Percentiles rank a stretch among this genome's conserved stretches.
These are phyloP conservation scores for Xanthorhoe designata DNA, from an alignment of 2,888 invertebrate genomes.

Conservation along the genomic window DNA sequence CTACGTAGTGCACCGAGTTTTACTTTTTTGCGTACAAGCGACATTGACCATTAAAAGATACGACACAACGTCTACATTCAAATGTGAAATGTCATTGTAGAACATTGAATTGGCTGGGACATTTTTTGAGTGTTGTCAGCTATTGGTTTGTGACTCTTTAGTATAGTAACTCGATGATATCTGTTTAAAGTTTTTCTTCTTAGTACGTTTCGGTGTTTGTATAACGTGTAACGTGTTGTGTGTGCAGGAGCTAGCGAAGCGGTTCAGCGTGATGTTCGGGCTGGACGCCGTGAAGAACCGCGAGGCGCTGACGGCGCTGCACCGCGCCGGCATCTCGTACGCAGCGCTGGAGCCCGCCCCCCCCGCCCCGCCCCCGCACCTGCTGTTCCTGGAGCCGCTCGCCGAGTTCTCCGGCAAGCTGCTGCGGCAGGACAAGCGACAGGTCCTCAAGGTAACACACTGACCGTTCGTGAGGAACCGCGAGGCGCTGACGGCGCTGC, in stretches of 20 bases:
- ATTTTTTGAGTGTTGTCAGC: too few species aligned
- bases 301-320: slow-evolving; percentile 97
- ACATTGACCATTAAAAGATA: too few species aligned
- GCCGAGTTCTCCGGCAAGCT: slow-evolving; percentile 98
- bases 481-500: slow-evolving; percentile 97
- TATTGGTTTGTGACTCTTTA: too few species aligned
- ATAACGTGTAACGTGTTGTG: neutral
- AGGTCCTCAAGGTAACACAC: slow-evolving; percentile 86
- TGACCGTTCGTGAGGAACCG: slow-evolving; percentile 86
- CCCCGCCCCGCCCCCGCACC: slow-evolving; percentile 92
- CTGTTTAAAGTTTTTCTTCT: too few species aligned
- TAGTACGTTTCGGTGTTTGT: too few species aligned
- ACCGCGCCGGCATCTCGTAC: slow-evolving; percentile 97
- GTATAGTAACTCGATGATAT: too few species aligned
- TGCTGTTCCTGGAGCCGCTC: slow-evolving; percentile 97
- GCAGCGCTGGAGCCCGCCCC: slow-evolving; percentile 75
- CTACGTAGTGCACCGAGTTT: too few species aligned
- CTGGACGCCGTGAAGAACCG: slow-evolving; percentile 98
- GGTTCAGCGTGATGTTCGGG: slow-evolving; percentile 98
- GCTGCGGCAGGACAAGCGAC: slow-evolving; percentile 97
- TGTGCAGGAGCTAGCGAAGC: slow-evolving; percentile 94
- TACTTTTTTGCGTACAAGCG: too few species aligned
- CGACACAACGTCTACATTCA: too few species aligned
- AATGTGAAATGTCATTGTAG: too few species aligned
- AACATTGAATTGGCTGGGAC: too few species aligned